Evolutionary conservation across 1,140 invertebrate genomes (phyloP), one percentile per base, ranked within the genome.

Genomic region (Diplogasteroides magnus): DNA sequence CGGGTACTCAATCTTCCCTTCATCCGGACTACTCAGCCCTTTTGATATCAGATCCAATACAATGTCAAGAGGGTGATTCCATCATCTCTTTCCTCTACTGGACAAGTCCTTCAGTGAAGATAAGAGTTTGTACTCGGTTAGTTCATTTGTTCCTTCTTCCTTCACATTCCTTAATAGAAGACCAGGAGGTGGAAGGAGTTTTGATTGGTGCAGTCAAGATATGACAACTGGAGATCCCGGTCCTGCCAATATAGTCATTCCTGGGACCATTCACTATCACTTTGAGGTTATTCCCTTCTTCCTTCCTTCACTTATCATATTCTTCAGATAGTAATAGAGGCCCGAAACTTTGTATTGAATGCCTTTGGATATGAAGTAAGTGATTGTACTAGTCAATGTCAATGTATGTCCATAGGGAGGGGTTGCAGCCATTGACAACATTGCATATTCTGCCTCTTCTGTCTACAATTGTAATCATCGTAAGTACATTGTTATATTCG

Each of bases 271-370:
- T 3, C 29, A 77, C 48, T 57, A 58, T 59, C 29, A 64, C n/a
- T 75, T 75, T 55, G 74, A 75, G 74, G 74, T 75, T 15, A 64
- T 19, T 58, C 37, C 67, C 23, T 67, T 67, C 14, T 25, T 26
- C 28, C 62, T 63, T 25, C 6, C 62, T 63, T 28, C 25, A 25
- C 23, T 64, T n/a, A 19, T 3, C 55, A 15, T 31, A 26, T 19
- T 74, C n/a, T 74, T 74, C 32, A 76, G 72, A 61, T 76, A 19
- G 75, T 76, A 13, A 76, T 76, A n/a, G 76, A 77, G 69, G 75
- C 75, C 1, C 31, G 66, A 25, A 48, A 77, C 57, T 76, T 76
- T 58, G 57, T 61, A 32, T 77, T 70, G 31, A 65, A 77, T 31
- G 75, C 75, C 13, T 76, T 76, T 57, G 75, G n/a, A n/a, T n/a